Evolutionary conservation across 2,797 vertebrate genomes (phyloP).

Genomic region (Adelosebastes latens): DNA sequence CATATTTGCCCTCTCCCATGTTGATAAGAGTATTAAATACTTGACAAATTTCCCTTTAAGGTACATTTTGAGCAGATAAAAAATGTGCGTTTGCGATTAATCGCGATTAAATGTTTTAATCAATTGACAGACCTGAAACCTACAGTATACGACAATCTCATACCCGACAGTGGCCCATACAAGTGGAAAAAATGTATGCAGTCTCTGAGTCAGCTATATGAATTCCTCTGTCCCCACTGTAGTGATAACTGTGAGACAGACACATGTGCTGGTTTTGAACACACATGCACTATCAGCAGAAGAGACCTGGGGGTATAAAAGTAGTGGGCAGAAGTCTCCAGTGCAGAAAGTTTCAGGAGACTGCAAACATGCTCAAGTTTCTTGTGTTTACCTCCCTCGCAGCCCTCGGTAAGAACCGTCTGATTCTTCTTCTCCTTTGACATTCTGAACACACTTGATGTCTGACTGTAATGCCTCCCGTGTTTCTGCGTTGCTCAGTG

Average conservation of each 20-base stretch:
- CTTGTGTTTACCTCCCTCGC: conserved; percentile 77
- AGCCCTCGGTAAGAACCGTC: conserved; percentile 76
- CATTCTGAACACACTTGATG: background rate
- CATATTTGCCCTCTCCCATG: too few species aligned
- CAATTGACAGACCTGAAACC: too few species aligned
- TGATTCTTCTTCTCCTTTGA: conserved; percentile 1
- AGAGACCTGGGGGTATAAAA: conserved; percentile 60
- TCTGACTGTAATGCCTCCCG: background rate
- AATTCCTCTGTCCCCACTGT: background rate
- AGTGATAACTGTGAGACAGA: conserved; percentile 72
- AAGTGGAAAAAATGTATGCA: conserved; percentile 16
- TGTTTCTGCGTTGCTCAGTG: conserved; percentile 54
- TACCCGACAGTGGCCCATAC: background rate
- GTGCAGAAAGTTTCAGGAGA: conserved; percentile 37
- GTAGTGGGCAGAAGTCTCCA: background rate
- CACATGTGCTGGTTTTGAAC: conserved; percentile 42
- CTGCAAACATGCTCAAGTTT: conserved; percentile 79
- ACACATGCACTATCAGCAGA: background rate
- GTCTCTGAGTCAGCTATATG: conserved; percentile 30
- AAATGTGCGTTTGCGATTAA: too few species aligned
- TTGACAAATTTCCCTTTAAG: too few species aligned
- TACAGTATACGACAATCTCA: background rate
- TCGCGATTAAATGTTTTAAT: too few species aligned
- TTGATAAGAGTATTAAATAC: too few species aligned
- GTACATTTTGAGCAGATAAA: too few species aligned